phyloP scores from a whole-genome alignment of 2,888 invertebrate genomes.

The Gymnocheta viridis region DNA sequence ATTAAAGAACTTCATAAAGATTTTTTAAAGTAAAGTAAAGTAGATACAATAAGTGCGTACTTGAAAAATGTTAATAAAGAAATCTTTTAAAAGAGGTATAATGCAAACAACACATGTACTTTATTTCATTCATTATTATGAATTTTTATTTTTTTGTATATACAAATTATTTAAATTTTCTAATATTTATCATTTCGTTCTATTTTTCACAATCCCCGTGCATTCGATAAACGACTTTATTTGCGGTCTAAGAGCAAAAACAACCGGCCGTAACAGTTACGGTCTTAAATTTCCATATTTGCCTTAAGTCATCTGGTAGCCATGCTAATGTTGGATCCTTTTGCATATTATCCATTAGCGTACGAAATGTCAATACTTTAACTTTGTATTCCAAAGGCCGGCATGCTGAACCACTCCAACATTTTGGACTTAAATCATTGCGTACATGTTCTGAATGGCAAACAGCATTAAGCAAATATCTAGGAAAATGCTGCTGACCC shows the following conservation, averaged over 20 bases:
- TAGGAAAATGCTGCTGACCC: slow-evolving; percentile 79
- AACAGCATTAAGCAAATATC: slow-evolving; percentile 80
- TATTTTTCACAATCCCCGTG: neutral
- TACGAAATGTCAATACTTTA: slow-evolving; percentile 77
- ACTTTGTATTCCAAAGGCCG: slow-evolving; percentile 80
- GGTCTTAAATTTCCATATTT: slow-evolving; percentile 79
- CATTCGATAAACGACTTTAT: neutral
- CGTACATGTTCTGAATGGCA: slow-evolving; percentile 75
- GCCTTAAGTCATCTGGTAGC: slow-evolving; percentile 75
- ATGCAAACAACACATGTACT: neutral
- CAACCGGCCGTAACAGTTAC: slow-evolving; percentile 81
- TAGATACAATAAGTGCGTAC: too few relatives aligned
- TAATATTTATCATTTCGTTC: neutral
- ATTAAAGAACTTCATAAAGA: slow-evolving; percentile 49
- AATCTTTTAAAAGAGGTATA: slow-evolving; percentile 18
- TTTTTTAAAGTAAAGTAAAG: slow-evolving; percentile 47
- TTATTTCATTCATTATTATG: neutral
- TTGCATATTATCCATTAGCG: slow-evolving; percentile 72
- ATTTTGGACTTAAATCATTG: slow-evolving; percentile 74
- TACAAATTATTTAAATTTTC: neutral
- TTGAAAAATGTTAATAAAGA: slow-evolving; percentile 42
- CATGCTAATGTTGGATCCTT: slow-evolving; percentile 73
- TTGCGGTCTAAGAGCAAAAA: slow-evolving; percentile 75
- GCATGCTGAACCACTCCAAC: slow-evolving; percentile 79
- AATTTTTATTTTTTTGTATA: neutral